Conservation (phyloP, 2,113 vertebrate species). For the Cavia porcellus region DNA sequence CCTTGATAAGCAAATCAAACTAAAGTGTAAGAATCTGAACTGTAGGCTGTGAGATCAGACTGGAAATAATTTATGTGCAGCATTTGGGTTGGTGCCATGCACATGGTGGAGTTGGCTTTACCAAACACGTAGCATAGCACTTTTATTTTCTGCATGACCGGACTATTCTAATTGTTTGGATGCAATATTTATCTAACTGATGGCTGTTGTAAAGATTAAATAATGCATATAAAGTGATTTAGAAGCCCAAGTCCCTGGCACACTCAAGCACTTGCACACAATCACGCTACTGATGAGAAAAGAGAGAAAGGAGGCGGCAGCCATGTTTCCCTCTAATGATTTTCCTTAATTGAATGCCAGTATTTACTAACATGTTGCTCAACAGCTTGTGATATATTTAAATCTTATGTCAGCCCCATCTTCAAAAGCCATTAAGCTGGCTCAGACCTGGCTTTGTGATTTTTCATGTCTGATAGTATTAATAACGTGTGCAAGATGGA, state of each 20-base stretch:
- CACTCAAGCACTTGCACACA: background rate
- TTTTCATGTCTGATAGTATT: slow-evolving; percentile 52
- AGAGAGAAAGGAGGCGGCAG: background rate
- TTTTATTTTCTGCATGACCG: background rate
- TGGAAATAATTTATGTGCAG: background rate
- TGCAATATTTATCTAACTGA: background rate
- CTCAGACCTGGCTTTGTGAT: slow-evolving; percentile 30
- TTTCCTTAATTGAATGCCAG: background rate
- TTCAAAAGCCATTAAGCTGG: background rate
- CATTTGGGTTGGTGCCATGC: background rate
- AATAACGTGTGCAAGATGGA: slow-evolving; percentile 52
- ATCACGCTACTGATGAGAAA: background rate
- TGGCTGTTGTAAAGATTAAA: background rate
- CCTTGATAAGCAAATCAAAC: background rate
- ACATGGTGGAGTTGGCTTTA: background rate
- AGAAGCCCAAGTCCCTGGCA: background rate
- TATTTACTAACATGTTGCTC: slow-evolving; percentile 17
- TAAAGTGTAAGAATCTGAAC: background rate
- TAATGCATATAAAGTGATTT: background rate
- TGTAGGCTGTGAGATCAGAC: background rate
- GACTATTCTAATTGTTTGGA: background rate
- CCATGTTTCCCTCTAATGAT: background rate
- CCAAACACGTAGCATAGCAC: background rate
- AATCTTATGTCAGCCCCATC: background rate
- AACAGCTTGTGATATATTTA: background rate